Evolutionary conservation across 2,888 invertebrate genomes (phyloP).

Genomic region (Andrena haemorrhoa): DNA sequence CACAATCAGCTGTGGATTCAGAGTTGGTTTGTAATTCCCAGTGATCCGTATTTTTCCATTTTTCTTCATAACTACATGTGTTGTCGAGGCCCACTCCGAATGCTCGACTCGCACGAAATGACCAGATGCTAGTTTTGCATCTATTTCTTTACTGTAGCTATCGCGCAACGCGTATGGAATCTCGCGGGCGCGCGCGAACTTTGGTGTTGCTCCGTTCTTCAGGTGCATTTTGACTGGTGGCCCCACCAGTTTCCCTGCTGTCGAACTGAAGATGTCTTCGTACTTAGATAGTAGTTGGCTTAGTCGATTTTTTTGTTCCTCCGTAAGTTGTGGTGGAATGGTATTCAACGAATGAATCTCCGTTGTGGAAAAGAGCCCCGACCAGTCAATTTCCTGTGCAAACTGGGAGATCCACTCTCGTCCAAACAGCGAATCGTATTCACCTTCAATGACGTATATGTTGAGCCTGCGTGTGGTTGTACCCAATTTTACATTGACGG

Average conservation of each 20-base stretch:
- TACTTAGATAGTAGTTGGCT: background rate
- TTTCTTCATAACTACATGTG: background rate
- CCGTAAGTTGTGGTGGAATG: background rate
- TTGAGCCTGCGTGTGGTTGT: background rate
- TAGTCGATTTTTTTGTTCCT: background rate
- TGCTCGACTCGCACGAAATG: background rate
- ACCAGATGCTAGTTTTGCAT: background rate
- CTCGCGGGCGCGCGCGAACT: background rate
- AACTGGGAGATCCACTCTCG: background rate
- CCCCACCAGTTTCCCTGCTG: background rate
- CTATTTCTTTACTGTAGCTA: background rate
- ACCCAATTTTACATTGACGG: background rate
- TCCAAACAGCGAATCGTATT: background rate
- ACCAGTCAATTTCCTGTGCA: background rate
- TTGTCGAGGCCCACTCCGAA: background rate
- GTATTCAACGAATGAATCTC: background rate
- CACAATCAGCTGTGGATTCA: background rate
- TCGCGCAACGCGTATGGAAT: slow-evolving; percentile 4
- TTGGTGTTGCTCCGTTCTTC: background rate
- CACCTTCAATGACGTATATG: background rate
- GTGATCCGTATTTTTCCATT: background rate
- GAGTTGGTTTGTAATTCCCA: background rate
- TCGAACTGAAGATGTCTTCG: background rate
- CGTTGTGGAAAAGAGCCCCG: background rate
- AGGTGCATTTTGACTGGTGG: background rate